Conservation (phyloP, 2,113 vertebrate species). For the Dolichallabes microphthalmus region DNA sequence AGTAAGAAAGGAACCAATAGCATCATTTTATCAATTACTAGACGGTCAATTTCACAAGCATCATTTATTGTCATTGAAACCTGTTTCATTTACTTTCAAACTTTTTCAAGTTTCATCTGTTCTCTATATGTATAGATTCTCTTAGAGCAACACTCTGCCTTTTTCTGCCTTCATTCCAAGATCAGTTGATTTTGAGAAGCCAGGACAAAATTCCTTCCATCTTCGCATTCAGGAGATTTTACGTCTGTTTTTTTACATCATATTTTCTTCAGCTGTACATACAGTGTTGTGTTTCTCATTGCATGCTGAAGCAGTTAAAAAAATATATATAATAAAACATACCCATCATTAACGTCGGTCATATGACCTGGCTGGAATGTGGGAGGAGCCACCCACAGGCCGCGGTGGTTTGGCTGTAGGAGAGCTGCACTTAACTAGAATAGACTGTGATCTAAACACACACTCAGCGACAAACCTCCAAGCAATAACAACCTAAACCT, state of each 20-base stretch:
- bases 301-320: conserved; percentile 18
- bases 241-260: not conserved
- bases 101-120: not conserved
- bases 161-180: not conserved
- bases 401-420: conserved; percentile 59
- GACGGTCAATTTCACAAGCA: no score
- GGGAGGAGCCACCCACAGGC: conserved; percentile 64
- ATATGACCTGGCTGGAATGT: conserved; percentile 70
- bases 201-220: not conserved
- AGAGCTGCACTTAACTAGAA: conserved; percentile 69
- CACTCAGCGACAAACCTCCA: conserved; percentile 68
- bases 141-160: not conserved
- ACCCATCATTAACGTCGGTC: conserved; percentile 59
- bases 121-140: not conserved
- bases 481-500: conserved; percentile 70
- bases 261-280: not conserved
- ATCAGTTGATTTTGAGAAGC: not conserved
- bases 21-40: not conserved
- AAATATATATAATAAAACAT: not conserved
- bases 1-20: not conserved
- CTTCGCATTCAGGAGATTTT: not conserved
- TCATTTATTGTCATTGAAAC: not conserved
- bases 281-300: conserved; percentile 13
- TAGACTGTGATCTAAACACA: conserved; percentile 69
- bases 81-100: not conserved